Conservation (phyloP, 2,797 vertebrate species). For the Urosaurus nigricauda region DNA sequence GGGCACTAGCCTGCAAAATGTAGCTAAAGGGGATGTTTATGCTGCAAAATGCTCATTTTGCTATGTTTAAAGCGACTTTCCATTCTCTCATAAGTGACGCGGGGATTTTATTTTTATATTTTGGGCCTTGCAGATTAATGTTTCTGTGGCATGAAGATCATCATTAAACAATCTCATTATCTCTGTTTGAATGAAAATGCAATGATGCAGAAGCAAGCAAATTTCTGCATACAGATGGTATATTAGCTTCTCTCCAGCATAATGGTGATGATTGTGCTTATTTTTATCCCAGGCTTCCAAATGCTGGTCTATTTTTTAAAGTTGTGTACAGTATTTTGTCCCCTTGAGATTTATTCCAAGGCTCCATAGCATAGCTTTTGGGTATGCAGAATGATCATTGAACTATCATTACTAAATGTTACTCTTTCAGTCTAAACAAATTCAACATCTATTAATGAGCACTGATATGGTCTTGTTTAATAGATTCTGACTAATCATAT, state of each 20-base stretch:
- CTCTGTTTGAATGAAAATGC: conserved; percentile 66
- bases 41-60: conserved; percentile 49
- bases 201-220: conserved; percentile 53
- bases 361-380: conserved; percentile 13
- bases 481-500: fast-evolving
- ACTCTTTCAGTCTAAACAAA: conserved; percentile 1
- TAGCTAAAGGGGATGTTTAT: conserved; percentile 41
- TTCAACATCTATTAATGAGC: neutral
- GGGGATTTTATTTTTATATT: conserved; percentile 39
- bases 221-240: conserved; percentile 65
- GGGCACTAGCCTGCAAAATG: neutral
- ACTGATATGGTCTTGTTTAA: neutral
- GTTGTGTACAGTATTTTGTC: neutral
- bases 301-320: conserved; percentile 44
- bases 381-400: neutral
- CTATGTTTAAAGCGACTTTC: conserved; percentile 37
- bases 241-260: conserved; percentile 55
- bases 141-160: conserved; percentile 54
- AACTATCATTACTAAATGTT: neutral
- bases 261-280: conserved; percentile 54
- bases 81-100: conserved; percentile 34
- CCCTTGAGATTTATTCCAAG: conserved; percentile 24
- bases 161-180: conserved; percentile 70
- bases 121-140: conserved; percentile 55
- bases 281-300: conserved; percentile 59